Conservation (phyloP, 2,113 vertebrate genomes). For the Hippolais icterina region DNA sequence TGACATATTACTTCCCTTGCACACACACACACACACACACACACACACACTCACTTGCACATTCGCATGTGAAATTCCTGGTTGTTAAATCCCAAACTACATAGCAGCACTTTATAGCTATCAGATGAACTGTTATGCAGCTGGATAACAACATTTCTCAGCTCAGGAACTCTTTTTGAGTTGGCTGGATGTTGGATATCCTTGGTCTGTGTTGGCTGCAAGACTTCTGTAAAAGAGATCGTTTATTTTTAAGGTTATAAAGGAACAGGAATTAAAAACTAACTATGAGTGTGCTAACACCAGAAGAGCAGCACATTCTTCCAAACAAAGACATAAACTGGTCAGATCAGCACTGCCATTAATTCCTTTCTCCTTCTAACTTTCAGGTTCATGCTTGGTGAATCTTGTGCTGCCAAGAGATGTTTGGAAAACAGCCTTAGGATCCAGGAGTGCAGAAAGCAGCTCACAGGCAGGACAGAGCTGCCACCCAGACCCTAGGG, state of each 20-base stretch:
- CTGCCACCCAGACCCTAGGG: background rate
- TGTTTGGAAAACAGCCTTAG: background rate
- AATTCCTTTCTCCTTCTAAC: background rate
- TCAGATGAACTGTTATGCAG: background rate
- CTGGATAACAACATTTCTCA: background rate
- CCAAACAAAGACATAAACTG: background rate
- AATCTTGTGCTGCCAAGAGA: background rate
- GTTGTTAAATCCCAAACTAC: background rate
- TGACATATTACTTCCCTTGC: background rate
- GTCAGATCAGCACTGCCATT: background rate
- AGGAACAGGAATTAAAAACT: background rate
- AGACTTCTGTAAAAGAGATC: background rate
- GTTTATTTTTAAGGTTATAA: constrained; percentile 32
- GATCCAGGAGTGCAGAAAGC: background rate
- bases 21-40: background rate
- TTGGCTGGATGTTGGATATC: background rate
- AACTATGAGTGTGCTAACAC: rapidly evolving
- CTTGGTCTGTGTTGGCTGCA: constrained; percentile 14
- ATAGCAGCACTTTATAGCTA: background rate
- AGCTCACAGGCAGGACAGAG: background rate
- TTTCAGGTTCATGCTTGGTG: background rate
- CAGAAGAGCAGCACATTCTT: background rate
- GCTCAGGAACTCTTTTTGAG: background rate
- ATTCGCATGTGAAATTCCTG: background rate
- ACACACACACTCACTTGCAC: background rate